A percentile compares a stretch with the other conserved stretches of the same genome.
These are phyloP conservation scores for Phasianus colchicus DNA, from an alignment of 2,113 vertebrate species.

Conservation along the genomic window DNA sequence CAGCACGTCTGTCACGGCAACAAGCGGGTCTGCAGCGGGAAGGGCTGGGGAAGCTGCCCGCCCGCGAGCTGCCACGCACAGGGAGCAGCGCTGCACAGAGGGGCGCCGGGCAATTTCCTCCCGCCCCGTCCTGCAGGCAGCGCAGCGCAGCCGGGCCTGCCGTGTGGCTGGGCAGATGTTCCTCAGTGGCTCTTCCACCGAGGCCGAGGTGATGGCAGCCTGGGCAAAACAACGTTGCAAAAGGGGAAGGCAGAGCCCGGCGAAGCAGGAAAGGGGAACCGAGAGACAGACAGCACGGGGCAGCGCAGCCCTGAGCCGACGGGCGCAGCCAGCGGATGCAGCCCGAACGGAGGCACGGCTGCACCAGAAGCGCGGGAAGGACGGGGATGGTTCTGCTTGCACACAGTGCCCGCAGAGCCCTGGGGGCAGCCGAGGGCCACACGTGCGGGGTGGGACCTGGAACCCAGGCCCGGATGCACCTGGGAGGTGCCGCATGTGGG, in stretches of 20 bases:
- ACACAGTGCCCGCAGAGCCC: no score
- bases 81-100: not conserved
- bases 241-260: not conserved
- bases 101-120: no score
- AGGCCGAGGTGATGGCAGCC: not conserved
- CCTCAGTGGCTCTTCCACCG: no score
- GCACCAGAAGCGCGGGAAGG: accelerated
- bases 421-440: no score
- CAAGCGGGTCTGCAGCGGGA: not conserved
- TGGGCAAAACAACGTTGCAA: not conserved
- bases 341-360: accelerated
- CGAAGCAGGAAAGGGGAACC: not conserved
- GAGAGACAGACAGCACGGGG: not conserved
- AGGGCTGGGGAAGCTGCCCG: not conserved
- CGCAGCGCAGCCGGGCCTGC: no score
- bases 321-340: not conserved
- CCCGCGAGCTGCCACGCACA: not conserved
- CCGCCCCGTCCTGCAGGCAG: no score
- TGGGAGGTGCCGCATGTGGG: accelerated
- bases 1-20: no score
- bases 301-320: accelerated
- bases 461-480: accelerated
- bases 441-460: not conserved
- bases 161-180: no score
- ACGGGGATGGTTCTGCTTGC: not conserved